Evolutionary conservation across 2,113 vertebrate species (phyloP), one percentile per base, ranked within the genome.

Genomic region (Butorides virescens): DNA sequence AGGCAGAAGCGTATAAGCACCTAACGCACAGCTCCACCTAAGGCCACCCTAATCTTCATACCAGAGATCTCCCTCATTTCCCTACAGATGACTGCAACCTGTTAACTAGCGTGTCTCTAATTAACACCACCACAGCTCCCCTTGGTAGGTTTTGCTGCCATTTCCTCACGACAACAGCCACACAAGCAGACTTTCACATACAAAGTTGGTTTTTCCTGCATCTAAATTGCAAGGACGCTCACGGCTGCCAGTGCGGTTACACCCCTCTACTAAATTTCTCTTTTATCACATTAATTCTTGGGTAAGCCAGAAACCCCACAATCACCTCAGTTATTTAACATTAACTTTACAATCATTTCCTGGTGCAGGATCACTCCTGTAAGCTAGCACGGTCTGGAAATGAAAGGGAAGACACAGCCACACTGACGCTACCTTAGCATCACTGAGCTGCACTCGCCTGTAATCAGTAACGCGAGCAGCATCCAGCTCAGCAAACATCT

Each of bases 1-100:
- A 82, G 49, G 62, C 59, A 47, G 47, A 8, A 12, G 23, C 73
- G 6, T 13, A 17, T 13, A 3, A 61, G 10, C 67, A 46, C 19
- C 46, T 50, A 26, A 44, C 0, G 1, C 4, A n/a, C 2, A 39
- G 62, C 91, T 73, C 34, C 0, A 56, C 7, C 29, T 19, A 2
- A 58, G 25, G 15, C 39, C 55, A 59, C 44, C 37, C 47, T 53
- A 6, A 49, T 61, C 53, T 23, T 50, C 55, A 15, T 12, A 34
- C 15, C 77, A 39, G n/a, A 66, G 34, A 61, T 36, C 14, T 79
- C 56, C 29, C 30, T 22, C 39, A 5, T 5, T 47, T 44, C 75
- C 32, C 59, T 19, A 18, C 3, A 29, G 55, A 13, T 13, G 50
- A 21, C 30, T 50, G 65, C 66, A 52, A 66, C 13, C 70, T 29